Base-by-base conservation (phyloP, 2,888 invertebrate species). In the Nymphalis polychloros region DNA sequence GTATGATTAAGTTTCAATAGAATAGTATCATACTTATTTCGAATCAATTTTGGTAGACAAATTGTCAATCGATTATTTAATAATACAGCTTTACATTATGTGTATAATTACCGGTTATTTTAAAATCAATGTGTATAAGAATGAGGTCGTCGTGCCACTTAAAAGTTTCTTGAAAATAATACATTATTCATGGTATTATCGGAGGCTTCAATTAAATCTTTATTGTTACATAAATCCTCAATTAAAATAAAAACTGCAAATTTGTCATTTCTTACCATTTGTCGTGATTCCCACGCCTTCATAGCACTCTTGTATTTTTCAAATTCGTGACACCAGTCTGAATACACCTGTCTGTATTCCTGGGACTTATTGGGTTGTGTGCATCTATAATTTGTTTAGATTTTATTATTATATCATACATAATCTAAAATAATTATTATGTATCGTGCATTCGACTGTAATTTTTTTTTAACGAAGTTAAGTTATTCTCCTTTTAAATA, bases 311-410 rank as follows among this genome's bases (percentile, higher is more conserved):
- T 95, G 86, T 95, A 95, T 80, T 94, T 94, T 82, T 95, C 95
- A 80, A 95, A 95, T 85, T 95, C 95, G 77, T 95, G 94, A 81
- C 95, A 96, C 95, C 95, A 96, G 79, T 95, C 95, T 8, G 95
- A 94, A 83, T 95, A 95, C 70, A 94, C 94, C 79, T 94, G 93
- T 82, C 93, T 93, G 80, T 94, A 94, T 76, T 94, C 94, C 71
- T 93, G 92, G 8, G 93, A 89, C 78, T 93, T 93, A 75, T 91
- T 93, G 8, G 94, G 94, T 75, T 94, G 93, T 48, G 92, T 89
- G 85, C 94, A 94, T 78, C 94, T 93, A 78, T 53, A 16, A 27
- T 27, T 16, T 16, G 53, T 27, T 10, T 20, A 50, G 20, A 23
- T 50, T 50, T 50, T 20, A 10, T 10, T 8, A n/a, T 48, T 50